A percentile compares a stretch with the other conserved stretches of the same genome.
phyloP scores from a whole-genome alignment of 2,797 vertebrate genomes.

The Schizopygopsis pylzovi region DNA sequence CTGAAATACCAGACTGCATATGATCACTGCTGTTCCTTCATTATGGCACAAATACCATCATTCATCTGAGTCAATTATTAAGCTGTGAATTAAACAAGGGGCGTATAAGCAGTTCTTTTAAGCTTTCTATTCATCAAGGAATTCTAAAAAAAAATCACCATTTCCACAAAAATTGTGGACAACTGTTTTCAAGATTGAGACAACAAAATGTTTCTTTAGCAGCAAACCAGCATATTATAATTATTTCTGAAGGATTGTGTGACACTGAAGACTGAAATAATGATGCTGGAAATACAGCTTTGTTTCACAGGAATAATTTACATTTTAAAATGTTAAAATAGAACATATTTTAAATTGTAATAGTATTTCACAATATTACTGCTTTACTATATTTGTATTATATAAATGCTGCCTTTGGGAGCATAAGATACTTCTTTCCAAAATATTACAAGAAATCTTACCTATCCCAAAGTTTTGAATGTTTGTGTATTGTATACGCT shows the following conservation, averaged over 20 bases:
- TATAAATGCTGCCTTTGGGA: not conserved
- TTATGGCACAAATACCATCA: not conserved
- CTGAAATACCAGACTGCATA: not conserved
- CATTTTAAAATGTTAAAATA: not conserved
- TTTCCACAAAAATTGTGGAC: not conserved
- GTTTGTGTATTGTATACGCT: not conserved
- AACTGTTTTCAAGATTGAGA: not conserved
- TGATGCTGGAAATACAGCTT: not conserved
- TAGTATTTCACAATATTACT: not conserved
- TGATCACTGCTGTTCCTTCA: conserved; percentile 20
- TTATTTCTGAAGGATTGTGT: not conserved
- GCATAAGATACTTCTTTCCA: not conserved
- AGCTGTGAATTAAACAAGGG: not conserved
- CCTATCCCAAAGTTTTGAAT: not conserved
- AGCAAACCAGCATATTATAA: not conserved
- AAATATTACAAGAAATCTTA: not conserved
- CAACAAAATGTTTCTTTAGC: not conserved
- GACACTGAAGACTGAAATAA: not conserved
- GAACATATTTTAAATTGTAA: not conserved
- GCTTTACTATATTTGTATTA: not conserved
- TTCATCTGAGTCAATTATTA: not conserved
- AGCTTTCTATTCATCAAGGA: not conserved
- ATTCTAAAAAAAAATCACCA: not conserved
- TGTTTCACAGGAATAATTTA: not conserved
- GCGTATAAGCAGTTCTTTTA: not conserved